Conservation (phyloP, 2,113 vertebrate species). For the Callaeas wilsoni region DNA sequence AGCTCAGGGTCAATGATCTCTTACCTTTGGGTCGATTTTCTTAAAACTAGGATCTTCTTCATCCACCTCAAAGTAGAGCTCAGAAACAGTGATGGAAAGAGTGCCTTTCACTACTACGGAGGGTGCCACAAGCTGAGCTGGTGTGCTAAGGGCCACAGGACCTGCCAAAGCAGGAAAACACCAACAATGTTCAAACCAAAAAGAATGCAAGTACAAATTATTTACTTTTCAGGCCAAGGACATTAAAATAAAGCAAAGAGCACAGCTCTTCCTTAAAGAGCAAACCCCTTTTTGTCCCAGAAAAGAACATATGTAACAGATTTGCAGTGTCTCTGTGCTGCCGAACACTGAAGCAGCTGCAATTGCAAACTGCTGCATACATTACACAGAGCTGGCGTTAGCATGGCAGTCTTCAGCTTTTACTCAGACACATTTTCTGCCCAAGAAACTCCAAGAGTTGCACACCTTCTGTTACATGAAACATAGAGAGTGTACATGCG, state of each 20-base stretch:
- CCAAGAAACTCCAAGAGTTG: not conserved
- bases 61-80: conserved; percentile 98
- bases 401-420: not conserved
- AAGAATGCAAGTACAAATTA: not conserved
- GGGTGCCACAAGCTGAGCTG: conserved; percentile 91
- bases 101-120: conserved; percentile 87
- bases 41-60: conserved; percentile 94
- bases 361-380: conserved; percentile 22
- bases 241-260: not conserved
- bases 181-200: not conserved
- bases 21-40: conserved; percentile 96
- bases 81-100: conserved; percentile 91
- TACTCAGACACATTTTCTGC: not conserved
- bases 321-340: conserved; percentile 21
- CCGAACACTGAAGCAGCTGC: not conserved
- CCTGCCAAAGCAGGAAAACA: conserved; percentile 74
- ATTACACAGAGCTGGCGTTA: not conserved
- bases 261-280: not conserved
- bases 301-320: conserved; percentile 47
- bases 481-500: not conserved
- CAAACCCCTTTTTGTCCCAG: not conserved
- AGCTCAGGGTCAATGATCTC: conserved; percentile 61
- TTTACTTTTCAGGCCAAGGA: not conserved
- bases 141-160: conserved; percentile 87
- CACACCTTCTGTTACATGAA: not conserved